A percentile compares a stretch with the other conserved stretches of the same genome.
Evolutionary conservation across 1,140 invertebrate genomes (phyloP).

Genomic region (Pseudomyrmex concolor): DNA sequence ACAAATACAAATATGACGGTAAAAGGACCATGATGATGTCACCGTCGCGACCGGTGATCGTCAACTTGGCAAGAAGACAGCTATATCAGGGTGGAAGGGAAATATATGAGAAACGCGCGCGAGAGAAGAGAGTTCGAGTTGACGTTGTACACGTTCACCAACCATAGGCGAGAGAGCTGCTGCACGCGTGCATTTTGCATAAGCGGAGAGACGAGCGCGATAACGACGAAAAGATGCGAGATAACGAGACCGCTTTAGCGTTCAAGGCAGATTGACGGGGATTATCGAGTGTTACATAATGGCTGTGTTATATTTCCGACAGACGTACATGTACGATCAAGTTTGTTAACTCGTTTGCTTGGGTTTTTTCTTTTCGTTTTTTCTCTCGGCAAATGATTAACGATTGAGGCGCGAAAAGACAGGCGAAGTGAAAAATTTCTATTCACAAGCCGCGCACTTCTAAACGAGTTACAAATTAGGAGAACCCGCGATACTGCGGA

Average conservation of each 20-base stretch:
- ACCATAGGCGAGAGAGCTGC: constrained; percentile 12
- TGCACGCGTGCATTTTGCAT: constrained; percentile 53
- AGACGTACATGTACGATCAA: background rate
- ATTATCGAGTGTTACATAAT: constrained; percentile 1
- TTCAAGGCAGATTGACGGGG: constrained; percentile 39
- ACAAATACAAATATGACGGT: constrained; percentile 20
- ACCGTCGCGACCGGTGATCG: background rate
- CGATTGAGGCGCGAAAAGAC: background rate
- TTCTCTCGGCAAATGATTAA: background rate
- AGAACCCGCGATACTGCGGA: constrained; percentile 23
- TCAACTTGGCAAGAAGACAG: background rate
- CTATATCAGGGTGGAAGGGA: constrained; percentile 16
- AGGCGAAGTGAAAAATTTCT: constrained; percentile 3
- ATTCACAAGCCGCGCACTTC: background rate
- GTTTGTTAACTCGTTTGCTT: background rate
- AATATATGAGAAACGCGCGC: constrained; percentile 16
- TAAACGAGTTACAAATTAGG: constrained; percentile 53
- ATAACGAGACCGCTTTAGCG: constrained; percentile 22
- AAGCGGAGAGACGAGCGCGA: constrained; percentile 38
- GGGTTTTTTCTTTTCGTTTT: background rate
- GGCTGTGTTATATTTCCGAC: constrained; percentile 19
- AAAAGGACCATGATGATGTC: background rate
- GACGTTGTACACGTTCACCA: constrained; percentile 37
- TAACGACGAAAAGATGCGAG: constrained; percentile 2
- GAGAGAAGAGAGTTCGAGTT: background rate